These are phyloP conservation scores for Sebastolobus alascanus DNA, from an alignment of 2,797 vertebrate species.

Conservation along the genomic window DNA sequence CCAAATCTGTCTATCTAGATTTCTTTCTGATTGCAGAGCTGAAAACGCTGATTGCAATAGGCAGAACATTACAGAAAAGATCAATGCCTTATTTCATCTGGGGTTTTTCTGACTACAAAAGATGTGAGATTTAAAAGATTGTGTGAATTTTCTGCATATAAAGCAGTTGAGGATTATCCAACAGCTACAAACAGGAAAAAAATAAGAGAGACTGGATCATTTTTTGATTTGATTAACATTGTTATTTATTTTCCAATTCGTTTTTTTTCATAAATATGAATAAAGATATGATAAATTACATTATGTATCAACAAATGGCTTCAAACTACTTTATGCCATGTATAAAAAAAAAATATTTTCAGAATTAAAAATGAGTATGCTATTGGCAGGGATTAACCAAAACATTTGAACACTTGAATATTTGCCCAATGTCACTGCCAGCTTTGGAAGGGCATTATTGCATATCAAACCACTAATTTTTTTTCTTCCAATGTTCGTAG, in stretches of 20 bases:
- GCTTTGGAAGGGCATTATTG: background rate
- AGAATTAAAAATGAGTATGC: background rate
- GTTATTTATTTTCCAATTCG: constrained; percentile 8
- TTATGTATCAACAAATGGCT: constrained; percentile 3
- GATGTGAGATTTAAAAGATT: constrained; percentile 73
- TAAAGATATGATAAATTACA: background rate
- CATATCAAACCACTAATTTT: background rate
- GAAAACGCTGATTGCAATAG: constrained; percentile 67
- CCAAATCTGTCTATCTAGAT: constrained; percentile 58
- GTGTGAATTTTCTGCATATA: constrained; percentile 64
- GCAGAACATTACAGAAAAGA: constrained; percentile 62
- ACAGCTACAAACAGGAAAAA: constrained; percentile 52
- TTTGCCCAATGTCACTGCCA: background rate
- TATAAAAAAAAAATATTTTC: background rate
- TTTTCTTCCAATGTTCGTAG: background rate
- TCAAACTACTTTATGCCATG: background rate
- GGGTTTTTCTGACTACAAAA: constrained; percentile 52
- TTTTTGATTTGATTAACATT: constrained; percentile 37
- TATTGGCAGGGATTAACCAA: background rate
- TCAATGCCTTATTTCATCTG: constrained; percentile 72
- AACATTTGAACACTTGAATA: background rate
- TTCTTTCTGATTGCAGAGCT: constrained; percentile 56
- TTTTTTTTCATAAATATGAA: constrained; percentile 19
- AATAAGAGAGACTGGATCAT: constrained; percentile 24
- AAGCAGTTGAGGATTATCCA: constrained; percentile 69